phyloP scores from a whole-genome alignment of 2,113 vertebrate genomes.

The Pterocles orientalis region DNA sequence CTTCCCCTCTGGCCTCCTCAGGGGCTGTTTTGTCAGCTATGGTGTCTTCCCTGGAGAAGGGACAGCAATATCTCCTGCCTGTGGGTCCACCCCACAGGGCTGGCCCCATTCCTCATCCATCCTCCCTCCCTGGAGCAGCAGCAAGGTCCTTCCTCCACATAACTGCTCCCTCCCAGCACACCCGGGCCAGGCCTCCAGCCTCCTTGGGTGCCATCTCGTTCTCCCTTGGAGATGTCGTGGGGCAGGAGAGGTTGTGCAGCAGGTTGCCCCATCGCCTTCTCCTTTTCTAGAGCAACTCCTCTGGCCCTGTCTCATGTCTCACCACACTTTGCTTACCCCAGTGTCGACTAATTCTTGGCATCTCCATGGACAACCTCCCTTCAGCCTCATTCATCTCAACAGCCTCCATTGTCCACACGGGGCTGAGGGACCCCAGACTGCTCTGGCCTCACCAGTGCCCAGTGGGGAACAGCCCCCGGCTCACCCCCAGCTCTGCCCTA shows the following conservation, averaged over 20 bases:
- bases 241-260: not conserved
- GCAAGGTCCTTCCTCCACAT: not conserved
- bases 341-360: not conserved
- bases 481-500: too few relatives aligned
- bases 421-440: not conserved
- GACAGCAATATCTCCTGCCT: not conserved
- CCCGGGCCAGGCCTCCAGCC: not conserved
- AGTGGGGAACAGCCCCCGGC: not conserved
- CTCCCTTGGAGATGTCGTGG: not conserved
- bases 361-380: not conserved
- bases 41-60: not conserved
- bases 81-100: not conserved
- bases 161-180: not conserved
- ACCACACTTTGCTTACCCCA: not conserved
- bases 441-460: not conserved
- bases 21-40: not conserved
- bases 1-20: not conserved
- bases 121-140: not conserved
- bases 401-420: not conserved
- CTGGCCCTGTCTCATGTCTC: not conserved
- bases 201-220: not conserved
- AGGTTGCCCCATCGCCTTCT: not conserved
- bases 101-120: not conserved
- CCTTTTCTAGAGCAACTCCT: not conserved
- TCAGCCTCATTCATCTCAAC: not conserved